These are phyloP conservation scores for Gallinago stenura DNA, from an alignment of 2,797 vertebrate genomes.

Conservation along the genomic window DNA sequence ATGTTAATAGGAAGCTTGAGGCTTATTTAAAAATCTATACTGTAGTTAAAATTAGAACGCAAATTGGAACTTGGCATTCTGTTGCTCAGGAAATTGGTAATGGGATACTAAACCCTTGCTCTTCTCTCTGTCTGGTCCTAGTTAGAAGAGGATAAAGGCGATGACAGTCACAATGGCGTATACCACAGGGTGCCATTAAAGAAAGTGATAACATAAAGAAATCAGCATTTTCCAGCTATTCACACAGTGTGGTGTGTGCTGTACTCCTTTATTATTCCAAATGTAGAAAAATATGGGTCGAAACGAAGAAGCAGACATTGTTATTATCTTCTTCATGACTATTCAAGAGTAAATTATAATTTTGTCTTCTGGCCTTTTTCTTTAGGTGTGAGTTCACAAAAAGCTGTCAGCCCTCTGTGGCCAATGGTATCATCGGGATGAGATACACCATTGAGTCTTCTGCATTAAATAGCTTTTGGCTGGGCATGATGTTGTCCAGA, in stretches of 20 bases:
- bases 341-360: neutral
- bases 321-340: neutral
- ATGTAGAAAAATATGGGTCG: neutral
- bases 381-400: neutral
- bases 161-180: neutral
- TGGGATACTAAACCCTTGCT: conserved; percentile 40
- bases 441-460: neutral
- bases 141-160: conserved; percentile 36
- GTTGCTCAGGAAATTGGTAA: conserved; percentile 65
- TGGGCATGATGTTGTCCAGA: neutral
- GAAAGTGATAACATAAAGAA: conserved; percentile 16
- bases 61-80: conserved; percentile 66
- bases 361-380: neutral
- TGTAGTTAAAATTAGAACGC: conserved; percentile 72
- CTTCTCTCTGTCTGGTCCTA: conserved; percentile 22
- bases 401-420: neutral
- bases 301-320: neutral
- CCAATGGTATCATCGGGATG: neutral
- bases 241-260: neutral
- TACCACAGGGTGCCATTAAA: conserved; percentile 22
- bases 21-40: conserved; percentile 76
- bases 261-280: neutral
- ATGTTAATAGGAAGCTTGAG: conserved; percentile 71
- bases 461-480: neutral
- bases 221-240: neutral